phyloP scores from a whole-genome alignment of 2,113 vertebrate species.

The Acrocephalus arundinaceus region DNA sequence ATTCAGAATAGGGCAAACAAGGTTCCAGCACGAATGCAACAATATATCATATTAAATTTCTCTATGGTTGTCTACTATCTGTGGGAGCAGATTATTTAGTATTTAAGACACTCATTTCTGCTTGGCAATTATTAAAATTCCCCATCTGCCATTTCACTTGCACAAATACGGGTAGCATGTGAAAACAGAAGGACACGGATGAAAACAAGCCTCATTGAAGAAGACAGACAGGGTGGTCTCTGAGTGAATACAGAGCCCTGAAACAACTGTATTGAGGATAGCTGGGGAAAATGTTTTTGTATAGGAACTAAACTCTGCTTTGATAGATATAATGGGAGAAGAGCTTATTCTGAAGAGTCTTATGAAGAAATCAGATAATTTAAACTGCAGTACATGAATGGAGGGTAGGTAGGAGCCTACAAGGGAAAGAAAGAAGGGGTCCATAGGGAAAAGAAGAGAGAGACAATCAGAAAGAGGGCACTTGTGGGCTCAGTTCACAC shows the following conservation, averaged over 20 bases:
- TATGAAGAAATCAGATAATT: not conserved
- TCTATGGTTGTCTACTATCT: not conserved
- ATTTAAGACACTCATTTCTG: not conserved
- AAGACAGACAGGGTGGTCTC: not conserved
- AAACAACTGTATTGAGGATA: not conserved
- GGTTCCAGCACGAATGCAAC: not conserved
- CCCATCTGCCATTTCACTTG: not conserved
- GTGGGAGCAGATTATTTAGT: not conserved
- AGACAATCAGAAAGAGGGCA: not conserved
- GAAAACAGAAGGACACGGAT: not conserved
- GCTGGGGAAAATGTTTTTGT: not conserved
- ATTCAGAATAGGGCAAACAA: not conserved
- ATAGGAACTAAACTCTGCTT: not conserved
- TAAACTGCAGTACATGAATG: not conserved
- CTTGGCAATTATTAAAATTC: not conserved
- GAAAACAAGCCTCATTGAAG: not conserved
- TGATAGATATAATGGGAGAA: not conserved
- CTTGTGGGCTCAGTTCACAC: not conserved
- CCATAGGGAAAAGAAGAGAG: not conserved
- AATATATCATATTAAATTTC: not conserved
- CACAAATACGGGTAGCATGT: not conserved
- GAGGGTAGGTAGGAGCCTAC: not conserved
- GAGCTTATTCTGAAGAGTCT: not conserved
- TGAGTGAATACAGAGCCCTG: not conserved
- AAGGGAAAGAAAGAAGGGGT: not conserved